Percentiles rank a stretch among this genome's conserved stretches.
Conservation (phyloP, 2,113 vertebrate species). For the Elachura formosa region DNA sequence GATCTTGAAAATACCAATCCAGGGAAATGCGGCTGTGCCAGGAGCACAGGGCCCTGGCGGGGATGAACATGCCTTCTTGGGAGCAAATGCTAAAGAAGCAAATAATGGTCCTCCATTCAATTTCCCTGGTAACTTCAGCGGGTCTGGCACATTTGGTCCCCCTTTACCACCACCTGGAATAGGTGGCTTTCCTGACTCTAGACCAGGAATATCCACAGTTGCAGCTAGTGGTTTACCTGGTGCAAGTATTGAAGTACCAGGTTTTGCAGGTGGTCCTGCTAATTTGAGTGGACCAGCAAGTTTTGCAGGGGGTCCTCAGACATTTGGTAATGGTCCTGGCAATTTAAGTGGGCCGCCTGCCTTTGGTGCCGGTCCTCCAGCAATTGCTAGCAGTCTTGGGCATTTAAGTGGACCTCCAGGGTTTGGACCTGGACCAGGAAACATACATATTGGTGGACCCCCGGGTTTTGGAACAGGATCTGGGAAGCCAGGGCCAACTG, state of each 20-base stretch:
- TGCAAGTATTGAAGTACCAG: slow-evolving; percentile 83
- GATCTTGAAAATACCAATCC: slow-evolving; percentile 79
- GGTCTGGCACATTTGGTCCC: slow-evolving; percentile 85
- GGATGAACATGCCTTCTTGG: slow-evolving; percentile 88
- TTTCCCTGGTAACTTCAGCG: slow-evolving; percentile 80
- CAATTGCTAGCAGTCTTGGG: slow-evolving; percentile 75
- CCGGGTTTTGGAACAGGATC: slow-evolving; percentile 79
- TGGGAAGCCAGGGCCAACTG: slow-evolving; percentile 86
- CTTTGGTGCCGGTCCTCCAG: slow-evolving; percentile 82
- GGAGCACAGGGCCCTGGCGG: slow-evolving; percentile 60
- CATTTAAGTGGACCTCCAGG: slow-evolving; percentile 76
- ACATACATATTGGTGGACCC: slow-evolving; percentile 78
- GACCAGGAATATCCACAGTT: slow-evolving; percentile 78
- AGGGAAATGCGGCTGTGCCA: slow-evolving; percentile 69
- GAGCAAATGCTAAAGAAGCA: slow-evolving; percentile 82
- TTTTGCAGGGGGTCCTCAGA: slow-evolving; percentile 81
- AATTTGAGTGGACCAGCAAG: slow-evolving; percentile 75
- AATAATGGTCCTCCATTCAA: slow-evolving; percentile 87
- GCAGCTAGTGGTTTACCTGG: slow-evolving; percentile 82
- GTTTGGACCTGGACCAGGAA: slow-evolving; percentile 78
- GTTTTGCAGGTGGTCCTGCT: slow-evolving; percentile 81
- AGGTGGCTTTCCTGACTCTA: slow-evolving; percentile 82
- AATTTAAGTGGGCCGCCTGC: slow-evolving; percentile 75
- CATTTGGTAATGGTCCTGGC: slow-evolving; percentile 85
- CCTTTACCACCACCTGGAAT: slow-evolving; percentile 88